Percentiles rank a stretch among this genome's conserved stretches.
Conservation (phyloP, 1,140 invertebrate species). For the Zaprionus ghesquierei region DNA sequence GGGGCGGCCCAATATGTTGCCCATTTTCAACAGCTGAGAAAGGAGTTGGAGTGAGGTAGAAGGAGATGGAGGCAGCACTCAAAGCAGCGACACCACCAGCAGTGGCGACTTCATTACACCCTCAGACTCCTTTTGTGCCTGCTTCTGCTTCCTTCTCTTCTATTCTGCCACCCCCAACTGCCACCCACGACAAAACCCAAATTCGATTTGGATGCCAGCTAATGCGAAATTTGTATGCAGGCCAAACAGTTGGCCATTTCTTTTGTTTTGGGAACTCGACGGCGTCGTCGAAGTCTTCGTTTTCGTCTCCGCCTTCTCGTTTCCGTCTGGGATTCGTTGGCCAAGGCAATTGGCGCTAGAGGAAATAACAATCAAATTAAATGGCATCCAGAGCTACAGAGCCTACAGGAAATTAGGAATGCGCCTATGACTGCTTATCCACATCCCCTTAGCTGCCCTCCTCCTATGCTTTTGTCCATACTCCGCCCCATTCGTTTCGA, state of each 20-base stretch:
- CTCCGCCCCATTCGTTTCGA: background rate
- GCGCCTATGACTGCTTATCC: slow-evolving; percentile 21
- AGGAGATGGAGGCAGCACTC: background rate
- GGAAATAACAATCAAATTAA: slow-evolving; percentile 76
- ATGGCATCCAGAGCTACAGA: slow-evolving; percentile 44
- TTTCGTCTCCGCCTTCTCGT: background rate
- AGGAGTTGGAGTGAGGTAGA: background rate
- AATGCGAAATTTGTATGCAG: slow-evolving; percentile 77
- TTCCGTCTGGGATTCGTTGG: slow-evolving; percentile 21
- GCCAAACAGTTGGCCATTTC: slow-evolving; percentile 67
- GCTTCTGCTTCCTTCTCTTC: background rate
- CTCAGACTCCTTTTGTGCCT: background rate
- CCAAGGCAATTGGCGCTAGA: slow-evolving; percentile 51
- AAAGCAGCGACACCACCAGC: background rate
- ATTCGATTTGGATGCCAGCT: slow-evolving; percentile 56
- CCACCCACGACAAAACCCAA: slow-evolving; percentile 5
- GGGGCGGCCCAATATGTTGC: slow-evolving; percentile 57
- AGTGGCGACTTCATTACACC: slow-evolving; percentile 50
- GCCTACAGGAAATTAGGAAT: slow-evolving; percentile 67
- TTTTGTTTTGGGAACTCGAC: slow-evolving; percentile 56
- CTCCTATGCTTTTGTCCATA: background rate
- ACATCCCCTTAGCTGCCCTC: background rate
- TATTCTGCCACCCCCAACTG: background rate
- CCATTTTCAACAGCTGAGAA: slow-evolving; percentile 44
- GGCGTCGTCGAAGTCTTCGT: background rate